Base-by-base conservation (phyloP, 2,888 invertebrate species). In the Thecocarcelia acutangulata region DNA sequence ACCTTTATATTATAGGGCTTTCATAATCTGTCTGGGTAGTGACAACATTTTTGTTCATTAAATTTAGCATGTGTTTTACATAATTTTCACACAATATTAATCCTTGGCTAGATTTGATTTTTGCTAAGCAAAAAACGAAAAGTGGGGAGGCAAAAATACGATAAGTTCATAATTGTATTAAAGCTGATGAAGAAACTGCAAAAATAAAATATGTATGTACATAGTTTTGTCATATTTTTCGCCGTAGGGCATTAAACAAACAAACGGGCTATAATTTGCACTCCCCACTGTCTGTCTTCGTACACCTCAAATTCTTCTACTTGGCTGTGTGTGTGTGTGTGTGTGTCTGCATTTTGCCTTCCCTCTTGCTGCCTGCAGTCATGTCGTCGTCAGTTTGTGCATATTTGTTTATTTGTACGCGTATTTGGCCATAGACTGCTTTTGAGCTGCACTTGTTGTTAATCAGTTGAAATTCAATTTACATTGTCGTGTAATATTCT, bases 391-490 rank as follows among this genome's bases (percentile, higher is more conserved):
- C 28, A 3, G 28, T 28, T 3, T 52, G 13, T 52, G 58, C 5
- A 59, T 15, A 46, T 42, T 8, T 17, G n/a, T 66, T 19, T 24
- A 21, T 33, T 17, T 42, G 54, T 11, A 12, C 28, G n/a, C 3
- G 21, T 69, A 48, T 64, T 21, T 56, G 24, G 24, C 1, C 50
- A 28, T 42, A 50, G 19, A 68, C 15, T 66, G 70, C 28, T 54
- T 66, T 66, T 61, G 28, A 75, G 75, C 40, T 76, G 52, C 75
- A 80, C 63, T 80, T 79, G 70, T 75, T 76, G 40, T 72, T 72
- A 73, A 81, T 81, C 72, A 81, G 72, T 68, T 68, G 61, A 81
- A 75, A 81, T 81, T 76, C 24, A 76, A 72, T 81, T 80, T 75
- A 72, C 68, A 80, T 74, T 74, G 74, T 69, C 58, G 64, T 50